phyloP scores from a whole-genome alignment of 2,113 vertebrate species.

The Bucco capensis region DNA sequence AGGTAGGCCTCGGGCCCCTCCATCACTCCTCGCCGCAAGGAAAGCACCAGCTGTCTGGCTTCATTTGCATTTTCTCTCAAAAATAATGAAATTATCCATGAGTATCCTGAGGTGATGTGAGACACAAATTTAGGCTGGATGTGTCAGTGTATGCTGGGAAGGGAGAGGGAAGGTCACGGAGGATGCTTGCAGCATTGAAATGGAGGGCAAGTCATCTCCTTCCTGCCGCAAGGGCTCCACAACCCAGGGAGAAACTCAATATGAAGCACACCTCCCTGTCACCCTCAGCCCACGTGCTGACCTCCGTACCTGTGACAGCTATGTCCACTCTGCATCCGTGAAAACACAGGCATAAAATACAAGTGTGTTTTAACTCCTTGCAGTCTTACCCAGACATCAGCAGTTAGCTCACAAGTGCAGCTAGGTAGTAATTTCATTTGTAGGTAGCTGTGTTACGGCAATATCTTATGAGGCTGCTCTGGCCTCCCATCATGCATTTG shows the following conservation, averaged over 20 bases:
- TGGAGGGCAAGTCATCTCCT: slow-evolving; percentile 17
- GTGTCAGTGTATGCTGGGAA: slow-evolving; percentile 76
- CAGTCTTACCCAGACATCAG: neutral
- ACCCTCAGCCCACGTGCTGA: fast-evolving
- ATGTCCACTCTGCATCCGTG: fast-evolving
- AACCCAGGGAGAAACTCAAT: neutral
- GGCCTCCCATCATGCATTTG: neutral
- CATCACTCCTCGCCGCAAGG: slow-evolving; percentile 86
- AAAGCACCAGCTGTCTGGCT: slow-evolving; percentile 92
- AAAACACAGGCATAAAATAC: neutral
- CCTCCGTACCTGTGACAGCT: neutral
- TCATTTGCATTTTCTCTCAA: slow-evolving; percentile 94
- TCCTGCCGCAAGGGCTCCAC: neutral
- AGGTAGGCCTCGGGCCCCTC: slow-evolving; percentile 85
- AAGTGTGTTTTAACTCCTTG: neutral
- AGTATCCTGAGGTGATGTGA: slow-evolving; percentile 95
- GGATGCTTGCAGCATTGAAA: slow-evolving; percentile 36
- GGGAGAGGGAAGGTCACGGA: slow-evolving; percentile 77
- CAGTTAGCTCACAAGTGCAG: neutral
- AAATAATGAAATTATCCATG: slow-evolving; percentile 98
- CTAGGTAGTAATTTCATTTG: neutral
- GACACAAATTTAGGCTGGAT: slow-evolving; percentile 79
- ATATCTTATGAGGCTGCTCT: neutral
- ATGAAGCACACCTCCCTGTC: too few relatives aligned
- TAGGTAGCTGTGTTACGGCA: neutral